A percentile compares a stretch with the other conserved stretches of the same genome.
These are phyloP conservation scores for Caranx ignobilis DNA, from an alignment of 2,113 vertebrate species.

Conservation along the genomic window DNA sequence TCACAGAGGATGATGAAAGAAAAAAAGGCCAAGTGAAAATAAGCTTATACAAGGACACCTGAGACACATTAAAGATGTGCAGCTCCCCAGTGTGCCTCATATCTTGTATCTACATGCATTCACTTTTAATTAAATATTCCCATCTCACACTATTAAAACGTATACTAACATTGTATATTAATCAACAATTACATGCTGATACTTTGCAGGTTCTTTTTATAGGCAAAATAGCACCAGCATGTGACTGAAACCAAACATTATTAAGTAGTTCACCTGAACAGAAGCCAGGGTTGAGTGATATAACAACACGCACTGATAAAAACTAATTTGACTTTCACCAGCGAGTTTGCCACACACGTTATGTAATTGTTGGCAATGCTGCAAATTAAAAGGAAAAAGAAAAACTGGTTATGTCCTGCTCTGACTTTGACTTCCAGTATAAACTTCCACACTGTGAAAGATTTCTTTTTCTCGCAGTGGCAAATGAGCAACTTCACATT, in stretches of 20 bases:
- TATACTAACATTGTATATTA: neutral
- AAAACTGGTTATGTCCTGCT: neutral
- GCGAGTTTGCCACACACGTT: neutral
- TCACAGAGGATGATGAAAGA: conserved; percentile 41
- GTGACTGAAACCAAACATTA: neutral
- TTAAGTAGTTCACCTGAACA: no score
- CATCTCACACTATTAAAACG: neutral
- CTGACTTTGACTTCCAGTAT: neutral
- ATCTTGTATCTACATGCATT: neutral
- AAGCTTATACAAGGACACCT: conserved; percentile 39
- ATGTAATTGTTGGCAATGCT: neutral
- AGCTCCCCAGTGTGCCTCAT: conserved; percentile 32
- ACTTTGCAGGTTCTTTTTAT: neutral
- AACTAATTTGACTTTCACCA: neutral
- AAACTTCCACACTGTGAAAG: neutral
- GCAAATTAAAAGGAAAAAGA: neutral
- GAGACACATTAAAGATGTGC: conserved; percentile 54
- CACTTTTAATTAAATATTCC: conserved; percentile 15
- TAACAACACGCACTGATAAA: no score
- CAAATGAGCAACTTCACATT: neutral
- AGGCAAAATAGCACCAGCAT: neutral
- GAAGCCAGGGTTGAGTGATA: no score
- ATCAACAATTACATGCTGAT: neutral
- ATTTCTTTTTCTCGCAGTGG: neutral
- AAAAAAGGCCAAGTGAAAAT: conserved; percentile 19